Conservation (phyloP, 2,113 vertebrate genomes). For the Plecturocebus donacophilus region DNA sequence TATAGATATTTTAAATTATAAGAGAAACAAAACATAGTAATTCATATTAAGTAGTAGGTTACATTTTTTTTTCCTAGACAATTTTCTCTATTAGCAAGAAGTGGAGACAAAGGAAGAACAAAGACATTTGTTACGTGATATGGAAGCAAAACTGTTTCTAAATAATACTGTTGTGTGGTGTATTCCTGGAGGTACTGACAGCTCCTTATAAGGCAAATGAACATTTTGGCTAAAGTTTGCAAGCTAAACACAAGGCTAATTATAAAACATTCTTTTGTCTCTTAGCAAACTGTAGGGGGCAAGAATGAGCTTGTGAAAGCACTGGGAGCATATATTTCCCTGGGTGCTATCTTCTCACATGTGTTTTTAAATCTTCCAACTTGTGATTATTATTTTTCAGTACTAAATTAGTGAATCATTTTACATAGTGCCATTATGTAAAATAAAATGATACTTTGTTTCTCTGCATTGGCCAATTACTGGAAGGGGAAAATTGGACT, state of each 20-base stretch:
- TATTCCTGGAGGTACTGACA: constrained; percentile 63
- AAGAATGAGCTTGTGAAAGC: constrained; percentile 81
- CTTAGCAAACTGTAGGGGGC: constrained; percentile 83
- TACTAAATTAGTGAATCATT: constrained; percentile 72
- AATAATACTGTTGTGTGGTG: constrained; percentile 49
- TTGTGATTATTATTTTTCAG: constrained; percentile 77
- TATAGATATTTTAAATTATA: constrained; percentile 34
- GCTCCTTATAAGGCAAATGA: constrained; percentile 78
- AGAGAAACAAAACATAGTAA: background rate
- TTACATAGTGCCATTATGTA: constrained; percentile 67
- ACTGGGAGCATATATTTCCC: constrained; percentile 49
- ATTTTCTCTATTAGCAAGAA: constrained; percentile 58
- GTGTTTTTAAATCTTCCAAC: constrained; percentile 63
- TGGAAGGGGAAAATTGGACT: constrained; percentile 68
- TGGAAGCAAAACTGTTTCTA: constrained; percentile 71
- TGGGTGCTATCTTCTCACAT: constrained; percentile 51
- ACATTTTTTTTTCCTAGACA: constrained; percentile 30
- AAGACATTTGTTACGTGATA: constrained; percentile 29
- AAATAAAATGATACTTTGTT: constrained; percentile 79
- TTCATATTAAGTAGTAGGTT: constrained; percentile 47
- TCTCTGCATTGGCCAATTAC: constrained; percentile 75
- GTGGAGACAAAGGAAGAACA: constrained; percentile 47
- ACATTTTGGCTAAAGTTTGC: constrained; percentile 67
- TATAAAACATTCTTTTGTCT: constrained; percentile 49
- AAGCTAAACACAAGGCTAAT: constrained; percentile 58